These are phyloP conservation scores for Dendrolimus kikuchii DNA, from an alignment of 1,140 invertebrate genomes.

Conservation along the genomic window DNA sequence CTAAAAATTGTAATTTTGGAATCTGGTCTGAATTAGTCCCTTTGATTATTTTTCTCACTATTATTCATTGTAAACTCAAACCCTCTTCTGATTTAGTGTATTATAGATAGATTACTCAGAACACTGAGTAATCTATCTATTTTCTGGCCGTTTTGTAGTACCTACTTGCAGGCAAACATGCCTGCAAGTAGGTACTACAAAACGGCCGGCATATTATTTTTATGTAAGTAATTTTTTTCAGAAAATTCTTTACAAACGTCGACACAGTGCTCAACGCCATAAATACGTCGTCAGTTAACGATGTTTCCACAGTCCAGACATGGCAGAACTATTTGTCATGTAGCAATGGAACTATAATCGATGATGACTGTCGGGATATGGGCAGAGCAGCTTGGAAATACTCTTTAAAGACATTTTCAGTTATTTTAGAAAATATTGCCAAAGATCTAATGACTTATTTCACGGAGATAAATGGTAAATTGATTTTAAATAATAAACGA, in stretches of 20 bases:
- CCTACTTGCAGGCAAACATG: no score
- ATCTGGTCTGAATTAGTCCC: no score
- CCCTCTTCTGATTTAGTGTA: no score
- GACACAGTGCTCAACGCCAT: conserved; percentile 41
- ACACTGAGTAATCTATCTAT: no score
- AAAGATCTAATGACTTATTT: conserved; percentile 43
- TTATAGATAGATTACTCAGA: no score
- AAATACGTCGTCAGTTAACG: conserved; percentile 19
- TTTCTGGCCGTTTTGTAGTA: not conserved
- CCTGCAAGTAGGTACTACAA: not conserved
- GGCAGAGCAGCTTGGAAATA: conserved; percentile 31
- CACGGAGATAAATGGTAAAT: conserved; percentile 43
- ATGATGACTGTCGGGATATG: conserved; percentile 23
- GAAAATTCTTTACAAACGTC: conserved; percentile 43
- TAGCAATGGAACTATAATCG: conserved; percentile 10
- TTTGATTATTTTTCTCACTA: no score
- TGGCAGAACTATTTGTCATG: conserved; percentile 41
- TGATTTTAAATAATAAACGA: not conserved
- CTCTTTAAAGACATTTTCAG: conserved; percentile 31
- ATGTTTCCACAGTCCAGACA: conserved; percentile 24
- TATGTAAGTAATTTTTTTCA: conserved; percentile 12
- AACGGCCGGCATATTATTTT: not conserved
- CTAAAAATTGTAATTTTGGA: no score
- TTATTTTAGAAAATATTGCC: conserved; percentile 32
- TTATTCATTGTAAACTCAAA: no score